Evolutionary conservation across 2,888 invertebrate species (phyloP).

Genomic region (Leucania comma): DNA sequence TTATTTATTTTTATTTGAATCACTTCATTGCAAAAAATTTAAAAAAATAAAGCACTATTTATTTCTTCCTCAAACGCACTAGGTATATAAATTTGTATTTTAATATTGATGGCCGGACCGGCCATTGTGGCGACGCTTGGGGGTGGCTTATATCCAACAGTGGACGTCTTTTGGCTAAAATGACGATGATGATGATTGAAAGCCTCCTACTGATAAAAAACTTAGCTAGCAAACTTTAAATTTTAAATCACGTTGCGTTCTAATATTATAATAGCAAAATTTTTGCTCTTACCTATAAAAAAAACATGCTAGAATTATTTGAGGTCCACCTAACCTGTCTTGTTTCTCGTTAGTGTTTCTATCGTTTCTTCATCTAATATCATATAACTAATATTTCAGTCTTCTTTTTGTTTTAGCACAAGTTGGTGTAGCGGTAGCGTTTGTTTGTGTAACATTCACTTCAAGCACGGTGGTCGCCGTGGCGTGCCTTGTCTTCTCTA

Average conservation of each 20-base stretch:
- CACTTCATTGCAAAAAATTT: neutral
- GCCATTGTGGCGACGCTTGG: too few relatives aligned
- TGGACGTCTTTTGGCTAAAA: too few relatives aligned
- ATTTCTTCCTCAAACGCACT: constrained; percentile 66
- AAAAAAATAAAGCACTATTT: neutral
- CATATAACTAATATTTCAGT: too few relatives aligned
- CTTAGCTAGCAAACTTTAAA: too few relatives aligned
- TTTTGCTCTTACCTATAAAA: too few relatives aligned
- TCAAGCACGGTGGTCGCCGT: constrained; percentile 84
- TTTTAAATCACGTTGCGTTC: too few relatives aligned
- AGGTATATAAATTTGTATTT: neutral
- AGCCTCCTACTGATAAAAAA: neutral
- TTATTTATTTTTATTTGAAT: too few relatives aligned
- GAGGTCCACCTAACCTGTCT: neutral
- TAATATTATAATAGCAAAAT: too few relatives aligned
- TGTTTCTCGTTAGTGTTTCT: neutral
- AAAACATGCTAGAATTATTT: neutral
- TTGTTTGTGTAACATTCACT: constrained; percentile 81
- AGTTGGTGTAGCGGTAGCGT: constrained; percentile 67
- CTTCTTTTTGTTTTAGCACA: constrained; percentile 69
- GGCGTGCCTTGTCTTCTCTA: constrained; percentile 88
- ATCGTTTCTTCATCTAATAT: too few relatives aligned
- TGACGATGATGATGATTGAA: too few relatives aligned
- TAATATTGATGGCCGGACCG: too few relatives aligned
- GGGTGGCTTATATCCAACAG: too few relatives aligned